Base-by-base conservation (phyloP, 2,888 invertebrate species). In the Aporophyla nigra region DNA sequence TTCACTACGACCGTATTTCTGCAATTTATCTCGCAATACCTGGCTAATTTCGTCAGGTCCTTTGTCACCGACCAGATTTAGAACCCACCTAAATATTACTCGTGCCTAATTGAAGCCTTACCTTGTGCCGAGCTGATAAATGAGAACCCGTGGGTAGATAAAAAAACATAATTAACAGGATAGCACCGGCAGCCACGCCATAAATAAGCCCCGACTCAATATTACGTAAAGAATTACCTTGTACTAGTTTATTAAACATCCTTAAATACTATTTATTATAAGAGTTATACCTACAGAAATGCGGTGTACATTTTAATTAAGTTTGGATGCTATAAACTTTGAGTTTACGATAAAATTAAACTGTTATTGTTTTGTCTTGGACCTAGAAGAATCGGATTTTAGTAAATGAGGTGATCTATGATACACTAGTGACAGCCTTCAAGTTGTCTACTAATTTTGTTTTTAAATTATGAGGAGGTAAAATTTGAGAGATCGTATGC, bases 171-270 rank as follows among this genome's bases (percentile, higher is more conserved):
- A 84, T 84, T 84, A 88, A 82, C 84, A 74, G 69, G 71, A 75
- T 79, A 84, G n/a, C 78, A 71, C 46, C 63, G 59, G 74, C 65
- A 51, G 56, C 61, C 16, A 53, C n/a, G 71, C 71, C 59, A 72
- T 88, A 82, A 86, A 87, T 87, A 87, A 87, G 73, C 81, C 78
- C 71, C 77, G 66, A 76, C 76, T 85, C 84, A 78, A 81, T 89
- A 80, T 74, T 78, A 70, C 51, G 61, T 74, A 76, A 77, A 74
- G 65, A 61, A 75, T 75, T 74, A 87, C 76, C 56, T 74, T 65
- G 73, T 71, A 68, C 27, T 67, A 71, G 63, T 85, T 66, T 71
- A 86, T 54, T 65, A 86, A 69, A 70, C 24, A 61, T 46, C 33
- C 69, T 58, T 66, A 73, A 73, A 71, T 74, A 69, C 67, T 78